A percentile compares a stretch with the other conserved stretches of the same genome.
Conservation (phyloP, 1,140 invertebrate species). For the Zaprionus ghesquierei region DNA sequence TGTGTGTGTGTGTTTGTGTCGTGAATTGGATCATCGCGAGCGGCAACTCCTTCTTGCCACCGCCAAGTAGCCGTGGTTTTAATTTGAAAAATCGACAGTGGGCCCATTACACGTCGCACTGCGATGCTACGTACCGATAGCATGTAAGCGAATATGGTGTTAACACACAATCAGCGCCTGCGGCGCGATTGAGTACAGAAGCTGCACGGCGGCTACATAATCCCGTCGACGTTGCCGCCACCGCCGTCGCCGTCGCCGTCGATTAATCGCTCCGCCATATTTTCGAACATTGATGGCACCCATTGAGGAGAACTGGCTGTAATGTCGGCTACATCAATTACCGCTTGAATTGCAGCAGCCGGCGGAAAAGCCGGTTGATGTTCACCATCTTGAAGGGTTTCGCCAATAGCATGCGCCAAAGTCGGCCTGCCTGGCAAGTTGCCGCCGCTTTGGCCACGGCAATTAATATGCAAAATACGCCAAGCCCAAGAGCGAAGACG, state of each 20-base stretch:
- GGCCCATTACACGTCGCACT: conserved; percentile 63
- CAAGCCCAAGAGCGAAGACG: neutral
- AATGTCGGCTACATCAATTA: conserved; percentile 76
- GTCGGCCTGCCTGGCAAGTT: conserved; percentile 16
- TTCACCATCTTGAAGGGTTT: conserved; percentile 62
- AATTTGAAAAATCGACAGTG: conserved; percentile 69
- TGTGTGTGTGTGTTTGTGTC: neutral
- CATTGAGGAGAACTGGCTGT: conserved; percentile 45
- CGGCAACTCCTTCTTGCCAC: neutral
- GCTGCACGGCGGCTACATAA: conserved; percentile 36
- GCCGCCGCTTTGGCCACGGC: conserved; percentile 15
- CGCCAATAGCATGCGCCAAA: conserved; percentile 75
- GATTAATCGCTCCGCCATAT: conserved; percentile 56
- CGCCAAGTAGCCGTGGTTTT: conserved; percentile 46
- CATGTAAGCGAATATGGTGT: conserved; percentile 80
- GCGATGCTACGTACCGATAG: conserved; percentile 36
- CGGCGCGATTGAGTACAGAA: conserved; percentile 54
- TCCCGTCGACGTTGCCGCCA: neutral
- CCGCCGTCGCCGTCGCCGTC: conserved; percentile 2
- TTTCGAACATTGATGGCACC: conserved; percentile 45
- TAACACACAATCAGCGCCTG: conserved; percentile 69
- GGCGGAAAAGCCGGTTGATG: conserved; percentile 43
- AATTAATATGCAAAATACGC: conserved; percentile 79
- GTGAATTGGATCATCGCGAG: neutral
- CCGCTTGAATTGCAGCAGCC: conserved; percentile 59